phyloP scores from a whole-genome alignment of 2,888 invertebrate genomes.

The Lepetodrilus schrolli region DNA sequence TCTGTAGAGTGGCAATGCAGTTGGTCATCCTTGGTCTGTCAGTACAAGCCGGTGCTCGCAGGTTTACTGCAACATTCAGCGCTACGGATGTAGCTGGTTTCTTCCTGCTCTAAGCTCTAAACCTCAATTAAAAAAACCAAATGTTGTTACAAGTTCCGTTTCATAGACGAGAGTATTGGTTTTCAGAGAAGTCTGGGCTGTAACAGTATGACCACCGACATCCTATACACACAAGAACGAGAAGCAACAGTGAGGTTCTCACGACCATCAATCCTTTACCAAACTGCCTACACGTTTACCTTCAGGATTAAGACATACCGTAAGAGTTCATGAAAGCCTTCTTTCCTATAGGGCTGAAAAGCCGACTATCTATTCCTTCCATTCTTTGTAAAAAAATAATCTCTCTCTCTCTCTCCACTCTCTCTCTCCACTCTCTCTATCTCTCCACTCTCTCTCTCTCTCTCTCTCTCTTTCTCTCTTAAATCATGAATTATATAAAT shows the following conservation, averaged over 20 bases:
- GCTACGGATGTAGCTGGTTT: no score
- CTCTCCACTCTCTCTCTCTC: background rate
- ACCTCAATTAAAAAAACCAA: background rate
- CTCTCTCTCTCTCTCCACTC: no score
- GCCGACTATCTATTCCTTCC: no score
- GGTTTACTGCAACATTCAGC: no score
- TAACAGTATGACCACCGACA: slow-evolving; percentile 48
- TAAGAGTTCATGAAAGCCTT: slow-evolving; percentile 54
- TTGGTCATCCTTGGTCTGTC: no score
- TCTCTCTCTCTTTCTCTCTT: background rate
- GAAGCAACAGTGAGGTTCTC: slow-evolving; percentile 52
- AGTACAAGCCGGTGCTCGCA: no score
- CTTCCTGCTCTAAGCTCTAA: no score
- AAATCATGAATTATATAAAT: background rate
- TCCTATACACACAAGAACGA: slow-evolving; percentile 50
- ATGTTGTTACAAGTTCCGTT: background rate
- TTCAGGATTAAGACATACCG: slow-evolving; percentile 58
- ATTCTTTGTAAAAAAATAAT: no score
- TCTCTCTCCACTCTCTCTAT: no score
- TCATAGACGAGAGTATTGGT: background rate
- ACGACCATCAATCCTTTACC: slow-evolving; percentile 45
- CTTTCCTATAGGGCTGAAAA: no score
- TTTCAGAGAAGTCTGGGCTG: slow-evolving; percentile 58
- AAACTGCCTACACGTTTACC: slow-evolving; percentile 52
- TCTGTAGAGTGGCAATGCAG: no score